These are phyloP conservation scores for Nesometra sesokonis DNA, from an alignment of 35 echinoderm and acorn worm species.

Conservation along the genomic window DNA sequence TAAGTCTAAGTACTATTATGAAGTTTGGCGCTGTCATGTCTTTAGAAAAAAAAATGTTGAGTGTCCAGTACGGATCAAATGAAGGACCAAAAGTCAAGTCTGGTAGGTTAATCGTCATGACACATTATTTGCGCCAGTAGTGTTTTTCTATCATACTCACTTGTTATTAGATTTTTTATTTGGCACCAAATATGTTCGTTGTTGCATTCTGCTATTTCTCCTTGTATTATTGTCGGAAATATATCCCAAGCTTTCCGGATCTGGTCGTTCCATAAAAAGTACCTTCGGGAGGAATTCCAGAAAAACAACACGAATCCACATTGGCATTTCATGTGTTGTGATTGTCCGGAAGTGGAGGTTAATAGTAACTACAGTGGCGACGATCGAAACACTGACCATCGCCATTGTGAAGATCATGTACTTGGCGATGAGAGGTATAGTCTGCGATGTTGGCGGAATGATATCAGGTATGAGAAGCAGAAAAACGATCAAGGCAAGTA, in stretches of 20 bases:
- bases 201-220: not conserved
- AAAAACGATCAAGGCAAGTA: conserved; percentile 37
- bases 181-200: not conserved
- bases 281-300: not conserved
- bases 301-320: conserved; percentile 4
- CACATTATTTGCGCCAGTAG: too few species aligned
- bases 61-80: too few species aligned
- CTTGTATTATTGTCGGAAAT: not conserved
- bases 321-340: conserved; percentile 1
- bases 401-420: conserved; percentile 3
- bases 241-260: not conserved
- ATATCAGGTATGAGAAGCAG: conserved; percentile 33
- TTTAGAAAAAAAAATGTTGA: too few species aligned
- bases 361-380: not conserved
- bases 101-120: too few species aligned
- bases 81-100: too few species aligned
- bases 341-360: conserved; percentile 6
- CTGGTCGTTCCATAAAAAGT: not conserved
- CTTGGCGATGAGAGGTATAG: conserved; percentile 34
- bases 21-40: too few species aligned
- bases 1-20: too few species aligned
- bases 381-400: not conserved
- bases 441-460: conserved; percentile 40
- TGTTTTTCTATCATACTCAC: not conserved
- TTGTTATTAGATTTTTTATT: not conserved